Evolutionary conservation across 2,888 invertebrate species (phyloP), one percentile per base, ranked within the genome.

Genomic region (Hypercompe scribonia): DNA sequence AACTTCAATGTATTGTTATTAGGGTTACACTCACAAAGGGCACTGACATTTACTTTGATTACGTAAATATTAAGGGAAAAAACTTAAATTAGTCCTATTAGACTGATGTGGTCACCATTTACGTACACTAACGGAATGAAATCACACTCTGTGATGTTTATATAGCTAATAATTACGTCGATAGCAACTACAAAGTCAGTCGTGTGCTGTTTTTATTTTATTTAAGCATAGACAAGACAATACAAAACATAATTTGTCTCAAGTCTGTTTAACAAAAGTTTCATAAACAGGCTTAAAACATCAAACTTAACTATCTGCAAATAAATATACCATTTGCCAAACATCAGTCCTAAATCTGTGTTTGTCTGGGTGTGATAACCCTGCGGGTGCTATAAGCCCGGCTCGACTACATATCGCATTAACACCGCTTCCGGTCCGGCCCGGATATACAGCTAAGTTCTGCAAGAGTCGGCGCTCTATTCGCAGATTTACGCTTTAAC

Each of bases 371-470:
- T 75, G 82, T 68, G 79, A 86, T 85, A 84, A 86, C 72, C 73
- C 86, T 71, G 63, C 54, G 77, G 86, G 91, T 84, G 91, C 83
- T 83, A 87, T 91, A 91, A 92, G 87, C 90, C 80, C 64, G 81
- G 88, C 87, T 90, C 77, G 77, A 74, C 77, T 76, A 85, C 83
- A 87, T 87, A 90, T 90, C 92, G 91, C 90, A 91, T 92, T 93
- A 92, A 86, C 84, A 82, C 73, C 81, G 84, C 88, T 83, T 92
- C 92, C 92, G 90, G 87, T 80, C 87, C 83, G 84, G 80, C 85
- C 90, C 90, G 90, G 90, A 91, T 77, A 83, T 78, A 84, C 80
- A 86, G 89, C 90, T 90, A 89, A 90, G 86, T 90, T 91, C 88
- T 79, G 73, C 77, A 76, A 71, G 66, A 61, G 31, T 46, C 63